Base-by-base conservation (phyloP, 2,797 vertebrate genomes). In the Ptychobarbus kaznakovi region DNA sequence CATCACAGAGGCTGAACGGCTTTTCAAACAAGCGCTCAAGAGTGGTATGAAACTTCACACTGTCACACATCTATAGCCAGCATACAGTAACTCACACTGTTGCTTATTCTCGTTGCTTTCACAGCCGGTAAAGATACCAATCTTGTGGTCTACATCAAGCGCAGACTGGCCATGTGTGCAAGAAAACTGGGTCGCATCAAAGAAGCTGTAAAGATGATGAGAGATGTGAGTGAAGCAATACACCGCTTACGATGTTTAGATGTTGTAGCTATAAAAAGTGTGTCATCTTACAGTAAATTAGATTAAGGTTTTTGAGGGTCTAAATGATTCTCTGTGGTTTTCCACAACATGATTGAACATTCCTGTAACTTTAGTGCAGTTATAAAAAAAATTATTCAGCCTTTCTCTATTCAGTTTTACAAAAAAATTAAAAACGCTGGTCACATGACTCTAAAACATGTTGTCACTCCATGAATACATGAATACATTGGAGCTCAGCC, bases 161-260 rank as follows among this genome's bases (percentile, higher is more conserved):
- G 98, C 90, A 97, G 98, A 90, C 92, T 99, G 80, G 98, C 98
- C 44, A 99, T 99, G 98, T 99, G 98, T 93, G 97, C 98, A 46
- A 97, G 98, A 82, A 99, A 97, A 88, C 95, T 99, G 91, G 98
- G 98, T 80, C 96, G 97, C 88, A 97, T 99, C 91, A 96, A 97
- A 94, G 98, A 99, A 94, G 98, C 98, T 22, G 97, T 99, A 78
- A 99, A 99, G 95, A 99, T 99, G 96, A 99, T 99, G 97, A 97
- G 98, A 97, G 98, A 99, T 92, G 98, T 99, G 94, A 98, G 97
- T 97, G 16, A 44, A 40, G 61, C 46, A 35, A 28, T 40, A 25
- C 40, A 51, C 20, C 32, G 10, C 49, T 25, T 1, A 22, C 13
- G 2, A 38, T 11, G n/a, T 68, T 65, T 6, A 46, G 40, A 28